These are phyloP conservation scores for Chaitophorus viminalis DNA, from an alignment of 2,888 invertebrate genomes.

Conservation along the genomic window DNA sequence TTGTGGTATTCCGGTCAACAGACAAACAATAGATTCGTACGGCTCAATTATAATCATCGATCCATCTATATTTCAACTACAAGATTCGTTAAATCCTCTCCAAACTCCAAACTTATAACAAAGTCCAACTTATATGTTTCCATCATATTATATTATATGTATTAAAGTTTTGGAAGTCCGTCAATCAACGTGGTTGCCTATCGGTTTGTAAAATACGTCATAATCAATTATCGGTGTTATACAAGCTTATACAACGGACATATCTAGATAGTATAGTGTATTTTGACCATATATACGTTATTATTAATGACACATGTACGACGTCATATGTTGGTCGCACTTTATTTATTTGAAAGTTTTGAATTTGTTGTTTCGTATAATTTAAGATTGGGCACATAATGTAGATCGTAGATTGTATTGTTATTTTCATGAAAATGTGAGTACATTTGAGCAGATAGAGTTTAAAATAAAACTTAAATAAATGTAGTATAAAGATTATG, in stretches of 20 bases:
- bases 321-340: not conserved
- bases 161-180: constrained; percentile 16
- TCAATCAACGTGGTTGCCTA: constrained; percentile 5
- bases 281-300: no score
- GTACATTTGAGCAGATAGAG: no score
- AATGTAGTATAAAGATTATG: no score
- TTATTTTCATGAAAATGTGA: not conserved
- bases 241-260: no score
- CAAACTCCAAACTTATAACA: not conserved
- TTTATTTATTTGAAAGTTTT: not conserved
- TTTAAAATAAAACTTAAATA: no score
- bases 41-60: no score
- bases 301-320: no score
- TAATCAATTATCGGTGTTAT: not conserved
- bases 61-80: no score
- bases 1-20: no score
- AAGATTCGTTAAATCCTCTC: not conserved
- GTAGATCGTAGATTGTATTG: no score
- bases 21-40: no score
- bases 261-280: not conserved
- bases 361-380: not conserved
- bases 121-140: not conserved
- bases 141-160: not conserved
- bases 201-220: not conserved
- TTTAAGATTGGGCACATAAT: not conserved